These are phyloP conservation scores for Isaurus tuberculatus DNA, from an alignment of 92 coral and sea anemone species.

Conservation along the genomic window DNA sequence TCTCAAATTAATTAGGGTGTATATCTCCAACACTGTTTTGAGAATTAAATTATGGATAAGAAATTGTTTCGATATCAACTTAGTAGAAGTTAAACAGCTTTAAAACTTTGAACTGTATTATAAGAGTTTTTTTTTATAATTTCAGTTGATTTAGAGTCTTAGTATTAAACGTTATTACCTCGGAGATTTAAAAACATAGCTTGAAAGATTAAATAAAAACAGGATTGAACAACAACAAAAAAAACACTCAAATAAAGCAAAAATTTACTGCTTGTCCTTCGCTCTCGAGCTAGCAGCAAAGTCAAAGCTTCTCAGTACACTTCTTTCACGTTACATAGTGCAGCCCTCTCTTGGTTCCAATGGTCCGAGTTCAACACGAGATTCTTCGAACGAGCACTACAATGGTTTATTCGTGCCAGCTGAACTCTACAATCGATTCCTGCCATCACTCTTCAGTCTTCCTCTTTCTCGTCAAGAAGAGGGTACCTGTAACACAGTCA, in stretches of 20 bases:
- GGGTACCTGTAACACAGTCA: slow-evolving; percentile 70
- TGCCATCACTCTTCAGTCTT: slow-evolving; percentile 49
- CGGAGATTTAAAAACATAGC: neutral
- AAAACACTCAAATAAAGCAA: neutral
- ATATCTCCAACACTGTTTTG: neutral
- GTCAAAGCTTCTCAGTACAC: neutral
- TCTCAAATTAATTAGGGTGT: neutral
- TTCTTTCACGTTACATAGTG: slow-evolving; percentile 1
- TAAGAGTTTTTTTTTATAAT: no score
- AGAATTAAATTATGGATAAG: neutral
- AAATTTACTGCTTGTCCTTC: neutral
- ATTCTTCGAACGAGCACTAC: slow-evolving; percentile 5
- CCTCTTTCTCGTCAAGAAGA: slow-evolving; percentile 78
- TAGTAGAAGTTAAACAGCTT: no score
- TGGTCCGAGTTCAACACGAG: neutral
- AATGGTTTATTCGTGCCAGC: neutral
- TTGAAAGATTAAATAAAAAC: neutral
- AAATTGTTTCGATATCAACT: neutral
- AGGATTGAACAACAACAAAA: neutral
- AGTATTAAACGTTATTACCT: neutral
- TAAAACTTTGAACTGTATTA: no score
- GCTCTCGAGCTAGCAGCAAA: neutral
- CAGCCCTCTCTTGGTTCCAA: neutral
- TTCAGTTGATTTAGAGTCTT: no score
- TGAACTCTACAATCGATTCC: neutral